These are phyloP conservation scores for Tetanocera ferruginea DNA, from an alignment of 2,888 invertebrate species.

Conservation along the genomic window DNA sequence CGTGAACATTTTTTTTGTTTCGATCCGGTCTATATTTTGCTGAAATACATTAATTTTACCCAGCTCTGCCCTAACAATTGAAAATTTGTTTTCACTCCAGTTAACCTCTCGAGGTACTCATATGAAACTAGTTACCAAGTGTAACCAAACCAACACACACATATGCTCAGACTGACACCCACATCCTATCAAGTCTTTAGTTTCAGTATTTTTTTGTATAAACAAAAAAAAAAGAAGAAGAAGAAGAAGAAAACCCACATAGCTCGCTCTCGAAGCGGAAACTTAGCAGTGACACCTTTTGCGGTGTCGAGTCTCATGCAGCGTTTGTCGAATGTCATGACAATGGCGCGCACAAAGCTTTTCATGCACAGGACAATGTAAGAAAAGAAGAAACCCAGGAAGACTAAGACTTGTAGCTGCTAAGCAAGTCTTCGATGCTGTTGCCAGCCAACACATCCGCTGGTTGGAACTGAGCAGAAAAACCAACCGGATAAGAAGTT, in stretches of 20 bases:
- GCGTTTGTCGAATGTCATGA: slow-evolving; percentile 10
- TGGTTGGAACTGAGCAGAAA: neutral
- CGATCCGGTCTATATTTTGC: too few relatives aligned
- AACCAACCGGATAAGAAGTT: neutral
- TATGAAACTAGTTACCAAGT: neutral
- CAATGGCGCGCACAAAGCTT: neutral
- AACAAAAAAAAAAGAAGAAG: too few relatives aligned
- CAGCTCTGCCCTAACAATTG: too few relatives aligned
- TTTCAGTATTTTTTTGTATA: neutral
- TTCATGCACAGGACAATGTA: neutral
- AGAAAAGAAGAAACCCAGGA: neutral
- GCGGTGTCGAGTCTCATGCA: neutral
- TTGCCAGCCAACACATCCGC: neutral
- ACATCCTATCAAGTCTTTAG: neutral
- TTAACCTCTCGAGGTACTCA: neutral
- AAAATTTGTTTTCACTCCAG: neutral
- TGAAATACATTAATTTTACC: too few relatives aligned
- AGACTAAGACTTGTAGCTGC: neutral
- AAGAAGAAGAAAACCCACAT: neutral
- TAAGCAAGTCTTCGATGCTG: neutral
- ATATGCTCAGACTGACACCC: neutral
- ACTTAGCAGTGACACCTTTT: neutral
- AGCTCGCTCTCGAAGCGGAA: neutral
- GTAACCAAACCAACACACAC: neutral
- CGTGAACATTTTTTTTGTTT: too few relatives aligned